Evolutionary conservation across 2,888 invertebrate species (phyloP).

Genomic region (Hoplodrina blanda): DNA sequence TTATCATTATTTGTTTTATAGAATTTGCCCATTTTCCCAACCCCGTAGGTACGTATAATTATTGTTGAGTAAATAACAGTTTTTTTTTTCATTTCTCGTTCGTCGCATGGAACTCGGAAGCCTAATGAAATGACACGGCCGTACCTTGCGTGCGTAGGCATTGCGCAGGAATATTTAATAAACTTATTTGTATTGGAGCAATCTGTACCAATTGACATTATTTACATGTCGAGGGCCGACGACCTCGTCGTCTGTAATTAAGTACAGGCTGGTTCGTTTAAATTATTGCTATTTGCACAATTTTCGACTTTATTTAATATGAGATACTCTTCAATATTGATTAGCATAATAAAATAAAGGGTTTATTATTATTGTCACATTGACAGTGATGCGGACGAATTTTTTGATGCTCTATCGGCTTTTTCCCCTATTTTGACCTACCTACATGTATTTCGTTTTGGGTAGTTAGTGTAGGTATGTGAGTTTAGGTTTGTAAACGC

Average conservation of each 20-base stretch:
- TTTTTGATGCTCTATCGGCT: background rate
- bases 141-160: slow-evolving; percentile 19
- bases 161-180: slow-evolving; percentile 41
- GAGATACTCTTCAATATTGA: slow-evolving; percentile 1
- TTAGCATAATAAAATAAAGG: no score
- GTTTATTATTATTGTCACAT: no score
- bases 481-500: no score
- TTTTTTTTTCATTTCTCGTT: background rate
- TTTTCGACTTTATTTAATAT: slow-evolving; percentile 13
- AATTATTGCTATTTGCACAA: slow-evolving; percentile 27
- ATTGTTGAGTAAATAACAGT: background rate
- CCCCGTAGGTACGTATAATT: no score
- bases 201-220: slow-evolving; percentile 57
- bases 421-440: no score
- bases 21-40: background rate
- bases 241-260: slow-evolving; percentile 54
- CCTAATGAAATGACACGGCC: slow-evolving; percentile 5
- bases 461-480: no score
- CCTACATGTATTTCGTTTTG: no score
- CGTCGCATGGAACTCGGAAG: background rate
- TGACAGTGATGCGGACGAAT: no score
- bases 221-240: slow-evolving; percentile 48
- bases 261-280: slow-evolving; percentile 22
- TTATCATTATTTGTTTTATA: no score
- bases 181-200: slow-evolving; percentile 50